Evolutionary conservation across 2,113 vertebrate species (phyloP).

Genomic region (Myiozetetes cayanensis): DNA sequence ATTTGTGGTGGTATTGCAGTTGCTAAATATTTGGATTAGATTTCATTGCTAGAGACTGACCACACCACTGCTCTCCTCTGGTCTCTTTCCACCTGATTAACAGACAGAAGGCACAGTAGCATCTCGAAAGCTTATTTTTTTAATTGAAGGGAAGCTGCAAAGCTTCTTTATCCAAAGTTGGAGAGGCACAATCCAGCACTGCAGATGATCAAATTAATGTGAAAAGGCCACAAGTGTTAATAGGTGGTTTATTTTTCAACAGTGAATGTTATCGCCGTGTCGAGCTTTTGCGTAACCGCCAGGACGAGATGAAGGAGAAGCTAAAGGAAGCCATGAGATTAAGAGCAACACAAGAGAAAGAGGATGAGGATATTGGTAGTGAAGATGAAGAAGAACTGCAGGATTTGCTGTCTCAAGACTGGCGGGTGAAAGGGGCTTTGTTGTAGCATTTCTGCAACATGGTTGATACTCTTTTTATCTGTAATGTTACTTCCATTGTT

Average conservation of each 20-base stretch:
- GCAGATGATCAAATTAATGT: neutral
- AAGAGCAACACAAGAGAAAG: conserved; percentile 63
- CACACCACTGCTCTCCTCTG: neutral
- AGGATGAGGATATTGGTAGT: conserved; percentile 72
- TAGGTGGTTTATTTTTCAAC: neutral
- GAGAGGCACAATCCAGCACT: neutral
- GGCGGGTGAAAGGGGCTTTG: conserved; percentile 93
- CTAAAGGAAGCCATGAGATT: conserved; percentile 59
- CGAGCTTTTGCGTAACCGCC: conserved; percentile 85
- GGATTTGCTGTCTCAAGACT: conserved; percentile 88
- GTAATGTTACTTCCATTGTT: neutral
- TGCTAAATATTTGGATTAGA: neutral
- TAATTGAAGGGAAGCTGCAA: neutral
- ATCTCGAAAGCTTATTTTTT: neutral
- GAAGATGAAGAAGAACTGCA: conserved; percentile 89
- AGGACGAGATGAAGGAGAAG: conserved; percentile 83
- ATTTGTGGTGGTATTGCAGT: neutral
- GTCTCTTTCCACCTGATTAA: neutral
- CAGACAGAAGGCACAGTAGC: neutral
- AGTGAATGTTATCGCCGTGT: conserved; percentile 90
- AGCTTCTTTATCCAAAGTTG: neutral
- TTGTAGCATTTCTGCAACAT: conserved; percentile 64
- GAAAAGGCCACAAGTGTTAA: neutral
- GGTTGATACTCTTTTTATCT: neutral
- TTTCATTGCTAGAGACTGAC: neutral